A percentile compares a stretch with the other conserved stretches of the same genome.
Conservation (phyloP, 2,888 invertebrate species). For the Tachystola acroxantha region DNA sequence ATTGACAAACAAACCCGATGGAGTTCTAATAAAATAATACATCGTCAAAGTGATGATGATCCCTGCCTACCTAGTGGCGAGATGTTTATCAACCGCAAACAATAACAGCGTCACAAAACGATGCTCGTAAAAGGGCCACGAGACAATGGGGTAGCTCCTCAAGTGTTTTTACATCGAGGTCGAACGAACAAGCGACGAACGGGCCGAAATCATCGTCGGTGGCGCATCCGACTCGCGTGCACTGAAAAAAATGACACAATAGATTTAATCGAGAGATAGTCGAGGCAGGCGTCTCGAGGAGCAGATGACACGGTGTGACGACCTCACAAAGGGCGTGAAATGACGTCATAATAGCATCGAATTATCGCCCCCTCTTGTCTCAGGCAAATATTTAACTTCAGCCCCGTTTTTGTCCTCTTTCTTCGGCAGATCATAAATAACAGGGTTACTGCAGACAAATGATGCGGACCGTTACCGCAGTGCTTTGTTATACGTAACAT, state of each 20-base stretch:
- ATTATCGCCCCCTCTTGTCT: slow-evolving; percentile 78
- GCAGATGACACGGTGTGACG: slow-evolving; percentile 77
- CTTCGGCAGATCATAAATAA: slow-evolving; percentile 73
- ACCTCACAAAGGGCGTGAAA: slow-evolving; percentile 75
- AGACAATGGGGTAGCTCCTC: slow-evolving; percentile 71
- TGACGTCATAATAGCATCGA: slow-evolving; percentile 78
- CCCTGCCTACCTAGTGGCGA: slow-evolving; percentile 72
- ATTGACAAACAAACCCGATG: slow-evolving; percentile 61
- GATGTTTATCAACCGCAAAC: slow-evolving; percentile 78
- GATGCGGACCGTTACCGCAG: slow-evolving; percentile 72
- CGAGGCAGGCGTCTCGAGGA: slow-evolving; percentile 72
- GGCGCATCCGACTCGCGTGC: slow-evolving; percentile 70
- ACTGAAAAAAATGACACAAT: slow-evolving; percentile 72
- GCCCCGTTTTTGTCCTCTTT: slow-evolving; percentile 68
- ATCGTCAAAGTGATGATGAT: slow-evolving; percentile 71
- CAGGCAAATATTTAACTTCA: slow-evolving; percentile 77
- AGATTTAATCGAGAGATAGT: slow-evolving; percentile 76
- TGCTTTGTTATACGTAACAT: slow-evolving; percentile 67
- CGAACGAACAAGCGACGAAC: slow-evolving; percentile 66
- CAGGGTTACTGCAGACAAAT: slow-evolving; percentile 67
- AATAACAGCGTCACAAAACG: slow-evolving; percentile 75
- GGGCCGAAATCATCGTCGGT: slow-evolving; percentile 70
- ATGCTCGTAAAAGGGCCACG: slow-evolving; percentile 72
- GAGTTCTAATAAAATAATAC: slow-evolving; percentile 58
- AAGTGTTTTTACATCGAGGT: slow-evolving; percentile 69